These are phyloP conservation scores for Pterois miles DNA, from an alignment of 2,797 vertebrate genomes.

Conservation along the genomic window DNA sequence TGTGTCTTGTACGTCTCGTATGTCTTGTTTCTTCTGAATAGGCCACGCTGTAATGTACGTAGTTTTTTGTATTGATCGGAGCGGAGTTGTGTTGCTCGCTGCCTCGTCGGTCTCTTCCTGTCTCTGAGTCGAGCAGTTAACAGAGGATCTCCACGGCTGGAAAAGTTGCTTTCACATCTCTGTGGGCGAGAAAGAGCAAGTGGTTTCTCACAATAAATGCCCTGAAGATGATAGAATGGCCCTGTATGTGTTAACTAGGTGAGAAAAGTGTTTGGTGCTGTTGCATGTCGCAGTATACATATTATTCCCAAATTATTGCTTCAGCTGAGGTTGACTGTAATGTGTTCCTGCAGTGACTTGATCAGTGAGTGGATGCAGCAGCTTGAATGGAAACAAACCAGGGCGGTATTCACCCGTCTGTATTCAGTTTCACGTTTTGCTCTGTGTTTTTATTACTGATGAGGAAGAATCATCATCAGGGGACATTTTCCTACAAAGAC, in stretches of 20 bases:
- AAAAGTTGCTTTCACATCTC: constrained; percentile 61
- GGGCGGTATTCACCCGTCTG: neutral
- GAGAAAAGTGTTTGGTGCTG: neutral
- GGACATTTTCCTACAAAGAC: constrained; percentile 30
- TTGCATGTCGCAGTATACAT: neutral
- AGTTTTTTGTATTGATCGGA: constrained; percentile 12
- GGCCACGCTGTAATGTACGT: neutral
- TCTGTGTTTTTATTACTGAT: neutral
- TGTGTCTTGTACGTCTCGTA: neutral
- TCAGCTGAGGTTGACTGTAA: neutral
- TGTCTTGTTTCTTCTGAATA: neutral
- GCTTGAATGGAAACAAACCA: neutral
- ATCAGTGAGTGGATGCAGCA: neutral
- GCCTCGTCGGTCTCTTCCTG: constrained; percentile 69
- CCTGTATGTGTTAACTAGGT: neutral
- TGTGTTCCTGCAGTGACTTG: too few relatives aligned
- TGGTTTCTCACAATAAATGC: constrained; percentile 32
- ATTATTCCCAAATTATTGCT: neutral
- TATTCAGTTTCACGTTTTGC: neutral
- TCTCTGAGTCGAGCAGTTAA: constrained; percentile 39
- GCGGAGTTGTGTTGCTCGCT: constrained; percentile 22
- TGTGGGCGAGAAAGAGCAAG: constrained; percentile 37
- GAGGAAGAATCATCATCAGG: neutral
- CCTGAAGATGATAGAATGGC: neutral
- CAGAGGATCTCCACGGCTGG: constrained; percentile 52